Evolutionary conservation across 2,888 invertebrate species (phyloP), one percentile per base, ranked within the genome.

Genomic region (Trichopria drosophilae): DNA sequence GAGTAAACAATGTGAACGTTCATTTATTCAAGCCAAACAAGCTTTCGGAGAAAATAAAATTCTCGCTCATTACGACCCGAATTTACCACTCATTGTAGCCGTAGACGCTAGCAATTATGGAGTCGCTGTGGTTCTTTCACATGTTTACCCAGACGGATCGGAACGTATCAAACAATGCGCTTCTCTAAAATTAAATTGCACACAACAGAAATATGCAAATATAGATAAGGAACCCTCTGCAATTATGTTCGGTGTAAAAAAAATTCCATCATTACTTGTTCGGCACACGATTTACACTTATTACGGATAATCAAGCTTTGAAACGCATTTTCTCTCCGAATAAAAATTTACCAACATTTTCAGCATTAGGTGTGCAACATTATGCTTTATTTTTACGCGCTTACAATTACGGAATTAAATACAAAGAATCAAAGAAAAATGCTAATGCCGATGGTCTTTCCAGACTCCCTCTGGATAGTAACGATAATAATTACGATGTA

Each of bases 231-330:
- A 62, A 57, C 70, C 72, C 28, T 57, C 71, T 31, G 54, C 65
- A 13, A 59, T 75, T 4, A 57, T 73, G 9, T 74, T 60, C 51
- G 71, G 69, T n/a, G 4, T 60, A 75, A 3, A 60, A 62, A 20
- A 66, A 67, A 55, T 77, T 76, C 54, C 64, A 70, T 44, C 55
- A 68, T 19, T 76, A 67, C 48, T 20, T 76, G 1, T 71, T 59
- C 53, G 77, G 75, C 2, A 49, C 53, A 12, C 51, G 51, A 35
- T 63, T 64, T 28, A 54, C 32, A 20, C 23, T 62, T 3, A 37
- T 58, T n/a, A 59, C 60, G 4, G 63, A 64, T 37, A 54, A 62
- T 37, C 57, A 58, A 6, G 51, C 63, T 1, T 34, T 64, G 16
- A 35, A 49, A 1, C 57, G 56, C 35, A 53, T 58, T 12, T 40